Percentiles rank a stretch among this genome's conserved stretches.
Evolutionary conservation across 2,797 vertebrate genomes (phyloP).

Genomic region (Valencia hispanica): DNA sequence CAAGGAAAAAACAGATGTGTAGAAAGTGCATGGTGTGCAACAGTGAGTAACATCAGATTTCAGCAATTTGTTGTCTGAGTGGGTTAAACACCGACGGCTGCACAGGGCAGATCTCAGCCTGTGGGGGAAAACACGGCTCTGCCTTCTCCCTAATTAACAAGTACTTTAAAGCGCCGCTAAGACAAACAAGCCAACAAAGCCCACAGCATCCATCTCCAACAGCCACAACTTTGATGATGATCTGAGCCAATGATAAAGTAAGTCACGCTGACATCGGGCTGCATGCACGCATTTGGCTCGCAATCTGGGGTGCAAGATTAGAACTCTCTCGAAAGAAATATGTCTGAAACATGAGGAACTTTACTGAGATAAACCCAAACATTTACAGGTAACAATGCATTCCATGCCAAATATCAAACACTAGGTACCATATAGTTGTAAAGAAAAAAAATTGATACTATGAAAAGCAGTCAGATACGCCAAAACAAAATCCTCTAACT

Average conservation of each 20-base stretch:
- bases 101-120: conserved; percentile 28
- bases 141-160: conserved; percentile 61
- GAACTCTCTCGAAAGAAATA: conserved; percentile 36
- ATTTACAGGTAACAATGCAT: neutral
- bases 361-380: conserved; percentile 9
- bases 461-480: too few species aligned
- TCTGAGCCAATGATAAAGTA: conserved; percentile 70
- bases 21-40: conserved; percentile 30
- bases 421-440: too few species aligned
- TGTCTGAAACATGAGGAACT: conserved; percentile 28
- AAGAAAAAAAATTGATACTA: too few species aligned
- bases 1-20: conserved; percentile 20
- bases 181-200: conserved; percentile 54
- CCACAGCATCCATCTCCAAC: conserved; percentile 58
- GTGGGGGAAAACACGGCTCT: conserved; percentile 33
- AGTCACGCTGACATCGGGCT: conserved; percentile 59
- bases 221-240: conserved; percentile 65
- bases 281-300: conserved; percentile 34
- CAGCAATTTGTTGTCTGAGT: conserved; percentile 33
- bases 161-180: conserved; percentile 49
- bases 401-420: neutral
- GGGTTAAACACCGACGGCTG: conserved; percentile 36
- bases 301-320: conserved; percentile 60
- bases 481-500: neutral
- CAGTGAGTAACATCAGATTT: conserved; percentile 33